Evolutionary conservation across 2,113 vertebrate species (phyloP).

Genomic region (Acanthisitta chloris): DNA sequence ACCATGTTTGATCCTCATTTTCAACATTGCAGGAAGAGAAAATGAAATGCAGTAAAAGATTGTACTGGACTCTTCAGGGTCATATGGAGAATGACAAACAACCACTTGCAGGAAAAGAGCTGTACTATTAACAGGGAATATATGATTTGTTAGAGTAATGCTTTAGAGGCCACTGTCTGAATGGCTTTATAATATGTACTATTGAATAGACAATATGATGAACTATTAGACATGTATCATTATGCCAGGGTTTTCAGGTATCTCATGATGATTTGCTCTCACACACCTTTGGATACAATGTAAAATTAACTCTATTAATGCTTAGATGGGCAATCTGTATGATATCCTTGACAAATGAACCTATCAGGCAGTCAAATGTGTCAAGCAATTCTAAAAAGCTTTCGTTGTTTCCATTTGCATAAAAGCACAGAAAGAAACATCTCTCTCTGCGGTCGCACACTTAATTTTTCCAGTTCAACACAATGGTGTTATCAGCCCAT

Average conservation of each 20-base stretch:
- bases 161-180: background rate
- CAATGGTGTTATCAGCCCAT: background rate
- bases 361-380: background rate
- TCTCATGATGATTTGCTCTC: background rate
- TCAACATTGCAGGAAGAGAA: background rate
- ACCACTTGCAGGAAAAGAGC: background rate
- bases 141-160: background rate
- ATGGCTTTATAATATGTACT: background rate
- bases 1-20: background rate
- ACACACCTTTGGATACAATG: background rate
- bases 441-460: background rate
- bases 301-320: background rate
- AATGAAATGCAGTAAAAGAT: background rate
- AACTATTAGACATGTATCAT: background rate
- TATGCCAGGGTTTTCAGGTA: background rate
- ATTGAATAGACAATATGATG: background rate
- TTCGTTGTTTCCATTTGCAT: background rate
- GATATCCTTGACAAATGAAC: background rate
- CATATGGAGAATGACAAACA: background rate
- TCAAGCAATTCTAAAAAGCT: background rate
- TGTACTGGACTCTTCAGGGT: background rate
- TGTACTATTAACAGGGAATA: background rate
- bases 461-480: background rate
- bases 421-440: background rate
- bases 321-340: background rate